Percentiles rank a stretch among this genome's conserved stretches.
phyloP scores from a whole-genome alignment of 2,113 vertebrate genomes.

The Paralichthys olivaceus region DNA sequence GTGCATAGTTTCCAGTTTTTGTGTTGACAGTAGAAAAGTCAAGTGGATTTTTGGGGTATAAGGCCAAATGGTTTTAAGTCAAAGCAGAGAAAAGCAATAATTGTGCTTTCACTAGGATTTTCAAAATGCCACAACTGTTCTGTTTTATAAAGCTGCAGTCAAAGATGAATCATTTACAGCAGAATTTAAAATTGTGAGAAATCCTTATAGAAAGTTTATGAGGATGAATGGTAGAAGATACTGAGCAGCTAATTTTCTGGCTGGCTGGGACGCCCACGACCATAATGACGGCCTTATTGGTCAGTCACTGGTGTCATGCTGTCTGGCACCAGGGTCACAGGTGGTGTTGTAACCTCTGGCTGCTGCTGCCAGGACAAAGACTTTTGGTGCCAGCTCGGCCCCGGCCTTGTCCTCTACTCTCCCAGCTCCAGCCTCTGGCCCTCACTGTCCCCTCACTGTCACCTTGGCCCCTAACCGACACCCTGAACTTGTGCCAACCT shows the following conservation, averaged over 20 bases:
- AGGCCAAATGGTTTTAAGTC: slow-evolving; percentile 1
- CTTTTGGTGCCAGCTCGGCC: slow-evolving; percentile 52
- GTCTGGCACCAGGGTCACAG: slow-evolving; percentile 40
- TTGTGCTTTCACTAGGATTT: slow-evolving; percentile 12
- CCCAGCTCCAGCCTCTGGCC: slow-evolving; percentile 52
- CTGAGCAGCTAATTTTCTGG: neutral
- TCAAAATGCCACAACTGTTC: slow-evolving; percentile 8
- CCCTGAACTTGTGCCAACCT: slow-evolving; percentile 60
- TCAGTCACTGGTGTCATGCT: slow-evolving; percentile 27
- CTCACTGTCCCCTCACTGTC: slow-evolving; percentile 57
- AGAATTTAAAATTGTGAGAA: neutral
- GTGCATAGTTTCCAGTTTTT: neutral
- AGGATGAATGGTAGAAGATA: neutral
- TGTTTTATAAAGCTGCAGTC: neutral
- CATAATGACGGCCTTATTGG: neutral
- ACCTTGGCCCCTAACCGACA: slow-evolving; percentile 59
- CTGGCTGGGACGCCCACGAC: neutral
- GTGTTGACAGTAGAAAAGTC: neutral
- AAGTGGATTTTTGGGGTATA: neutral
- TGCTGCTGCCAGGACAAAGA: slow-evolving; percentile 45
- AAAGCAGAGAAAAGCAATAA: slow-evolving; percentile 7
- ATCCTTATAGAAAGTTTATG: neutral
- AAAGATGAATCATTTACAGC: neutral
- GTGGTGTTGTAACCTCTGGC: slow-evolving; percentile 57
- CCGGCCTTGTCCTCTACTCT: slow-evolving; percentile 41